Base-by-base conservation (phyloP, 92 coral and sea anemone species). In the Meandrina meandrites region DNA sequence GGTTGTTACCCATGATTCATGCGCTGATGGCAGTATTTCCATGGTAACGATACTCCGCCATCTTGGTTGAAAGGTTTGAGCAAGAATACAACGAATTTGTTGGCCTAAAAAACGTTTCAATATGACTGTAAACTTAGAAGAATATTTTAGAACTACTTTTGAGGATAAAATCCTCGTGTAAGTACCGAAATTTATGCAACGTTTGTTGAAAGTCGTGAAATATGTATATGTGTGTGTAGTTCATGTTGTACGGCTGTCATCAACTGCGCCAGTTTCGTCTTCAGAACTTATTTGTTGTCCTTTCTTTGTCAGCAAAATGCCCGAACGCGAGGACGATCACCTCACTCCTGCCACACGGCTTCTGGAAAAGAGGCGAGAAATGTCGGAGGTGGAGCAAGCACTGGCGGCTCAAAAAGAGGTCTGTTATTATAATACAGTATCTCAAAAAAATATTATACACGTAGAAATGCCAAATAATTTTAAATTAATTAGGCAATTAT, bases 121-220 rank as follows among this genome's bases (percentile, higher is more conserved):
- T 81, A 97, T 97, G 99, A 90, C 98, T 71, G 94, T 97, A 27
- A 97, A 97, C 87, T 82, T 97, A 31, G 99, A 97, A 56, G 99
- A 95, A 83, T 97, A 97, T 88, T 97, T 97, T 70, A 92, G 99
- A 94, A 97, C 99, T 73, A 97, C 98, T 32, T 97, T 97, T 82
- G 99, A 97, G 94, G 99, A 97, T 84, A 97, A 95, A 78, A 96
- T 97, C 90, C 98, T 97, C 81, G 99, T 97, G 99, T 97, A 93
- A 93, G 99, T 95, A 75, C 21, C 66, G 40, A 12, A 73, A 31
- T 87, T 22, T 21, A 21, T 21, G 35, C 30, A 4, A 13, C 18
- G 3, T 69, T 8, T 17, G 60, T 28, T 27, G 53, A 14, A 67
- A 40, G 21, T 28, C 27, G 0, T 40, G 75, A 36, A 22, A n/a